Base-by-base conservation (phyloP, 2,797 vertebrate genomes). In the Varecia variegata region DNA sequence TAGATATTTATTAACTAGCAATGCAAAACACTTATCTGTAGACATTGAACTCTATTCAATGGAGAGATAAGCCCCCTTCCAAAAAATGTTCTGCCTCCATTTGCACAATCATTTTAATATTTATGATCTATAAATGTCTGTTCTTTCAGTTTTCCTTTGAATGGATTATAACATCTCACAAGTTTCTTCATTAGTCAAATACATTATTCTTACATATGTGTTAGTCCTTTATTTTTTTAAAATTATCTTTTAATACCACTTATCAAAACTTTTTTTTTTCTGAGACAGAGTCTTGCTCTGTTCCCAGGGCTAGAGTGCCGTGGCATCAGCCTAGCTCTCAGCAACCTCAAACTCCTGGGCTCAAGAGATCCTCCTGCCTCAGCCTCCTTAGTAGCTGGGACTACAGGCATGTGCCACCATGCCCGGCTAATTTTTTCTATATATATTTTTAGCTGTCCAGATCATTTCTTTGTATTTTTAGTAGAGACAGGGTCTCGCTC, bases 81-180 rank as follows among this genome's bases (percentile, higher is more conserved):
- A 45, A 74, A 90, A 60, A 65, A 56, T 18, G 54, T 77, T 17
- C 65, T 56, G 35, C 65, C n/a, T 83, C 8, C 21, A 73, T 82
- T 77, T 43, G 3, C 8, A 90, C 32, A 85, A 85, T 58, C 40
- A 93, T 67, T 95, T 79, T n/a, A 91, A 79, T 79, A 88, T 79
- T 70, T 52, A 47, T 86, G 47, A 83, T 67, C 45, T 83, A 79
- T 73, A 45, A 73, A 58, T 71, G 7, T 50, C 47, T 82, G 38
- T 70, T 90, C 27, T 90, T 83, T 83, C 13, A 14, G 65, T 56
- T 93, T 76, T 52, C 50, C 25, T 95, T 96, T 87, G 35, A 83
- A 56, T 18, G 50, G 7, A 5, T 40, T 70, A 3, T 30, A 90
- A 70, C 7, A 27, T 23, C 25, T 90, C 45, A 73, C 25, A 17